Evolutionary conservation across 2,888 invertebrate species (phyloP), one percentile per base, ranked within the genome.

Genomic region (Aplocera efformata): DNA sequence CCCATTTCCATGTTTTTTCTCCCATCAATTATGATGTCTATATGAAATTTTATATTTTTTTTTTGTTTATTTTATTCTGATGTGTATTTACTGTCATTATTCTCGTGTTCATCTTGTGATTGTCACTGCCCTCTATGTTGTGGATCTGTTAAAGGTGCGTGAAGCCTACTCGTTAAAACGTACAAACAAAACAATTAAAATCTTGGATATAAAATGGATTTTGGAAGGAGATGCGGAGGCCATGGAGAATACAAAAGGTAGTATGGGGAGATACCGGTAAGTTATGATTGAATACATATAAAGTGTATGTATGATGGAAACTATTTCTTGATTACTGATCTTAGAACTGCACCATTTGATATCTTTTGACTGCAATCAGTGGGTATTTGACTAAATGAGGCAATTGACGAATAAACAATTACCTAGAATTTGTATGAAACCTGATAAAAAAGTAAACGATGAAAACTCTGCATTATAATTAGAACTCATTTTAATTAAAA

Each of bases 61-160:
- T 52, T 58, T 38, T 48, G 53, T 52, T 55, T 55, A 43, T 52
- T 32, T 34, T 44, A 42, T 56, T 55, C 61, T 60, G 50, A 60
- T 52, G 53, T 70, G 60, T 60, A 65, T 59, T 67, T 67, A 67
- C 50, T 64, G 58, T 5, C 62, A 58, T 56, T 50, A 54, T 68
- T 64, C 62, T 53, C 33, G 36, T 53, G 48, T 64, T 65, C 72
- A 68, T 72, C 59, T 52, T 73, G 70, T 79, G 70, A 76, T 74
- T 68, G 53, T 77, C 68, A 70, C 68, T 76, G 62, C 72, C 72
- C 68, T 72, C 56, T 51, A 67, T 64, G 67, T 81, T 82, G 73
- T 80, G 79, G 72, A 66, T 85, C 79, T 86, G 84, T 86, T 86
- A 68, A 86, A 85, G 86, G 85, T 84, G 73, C 64, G 67, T 63